Evolutionary conservation across 1,140 invertebrate species (phyloP).

Genomic region (Agraylea sexmaculata): DNA sequence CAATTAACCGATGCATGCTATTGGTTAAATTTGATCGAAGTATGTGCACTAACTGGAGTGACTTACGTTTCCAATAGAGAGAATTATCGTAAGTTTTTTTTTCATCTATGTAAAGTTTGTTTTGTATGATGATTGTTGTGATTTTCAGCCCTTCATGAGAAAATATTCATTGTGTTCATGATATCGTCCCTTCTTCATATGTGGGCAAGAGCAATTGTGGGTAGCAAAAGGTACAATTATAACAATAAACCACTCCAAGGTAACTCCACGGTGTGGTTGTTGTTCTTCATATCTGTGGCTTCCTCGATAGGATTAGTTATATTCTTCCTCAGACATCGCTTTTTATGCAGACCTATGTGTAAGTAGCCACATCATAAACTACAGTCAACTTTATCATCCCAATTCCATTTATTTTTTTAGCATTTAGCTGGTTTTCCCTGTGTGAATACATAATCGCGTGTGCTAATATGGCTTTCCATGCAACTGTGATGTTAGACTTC

Average conservation of each 20-base stretch:
- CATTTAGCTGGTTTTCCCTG: conserved; percentile 87
- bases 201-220: conserved; percentile 47
- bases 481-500: conserved; percentile 76
- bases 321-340: conserved; percentile 78
- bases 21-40: conserved; percentile 75
- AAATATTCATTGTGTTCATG: conserved; percentile 89
- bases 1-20: conserved; percentile 65
- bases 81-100: conserved; percentile 76
- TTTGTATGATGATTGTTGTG: conserved; percentile 18
- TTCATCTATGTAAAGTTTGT: conserved; percentile 6
- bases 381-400: not conserved
- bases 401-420: conserved; percentile 41
- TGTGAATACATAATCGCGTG: conserved; percentile 84
- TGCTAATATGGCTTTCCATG: conserved; percentile 85
- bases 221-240: conserved; percentile 28
- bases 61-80: conserved; percentile 88
- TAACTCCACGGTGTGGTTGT: conserved; percentile 39
- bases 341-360: conserved; percentile 81
- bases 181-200: conserved; percentile 74
- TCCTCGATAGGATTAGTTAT: conserved; percentile 70
- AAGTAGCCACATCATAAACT: conserved; percentile 27
- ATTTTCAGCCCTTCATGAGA: conserved; percentile 77
- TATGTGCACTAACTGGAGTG: conserved; percentile 71
- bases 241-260: conserved; percentile 30
- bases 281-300: conserved; percentile 63